Conservation (phyloP, 2,888 invertebrate species). For the Nasonovia ribisnigri region DNA sequence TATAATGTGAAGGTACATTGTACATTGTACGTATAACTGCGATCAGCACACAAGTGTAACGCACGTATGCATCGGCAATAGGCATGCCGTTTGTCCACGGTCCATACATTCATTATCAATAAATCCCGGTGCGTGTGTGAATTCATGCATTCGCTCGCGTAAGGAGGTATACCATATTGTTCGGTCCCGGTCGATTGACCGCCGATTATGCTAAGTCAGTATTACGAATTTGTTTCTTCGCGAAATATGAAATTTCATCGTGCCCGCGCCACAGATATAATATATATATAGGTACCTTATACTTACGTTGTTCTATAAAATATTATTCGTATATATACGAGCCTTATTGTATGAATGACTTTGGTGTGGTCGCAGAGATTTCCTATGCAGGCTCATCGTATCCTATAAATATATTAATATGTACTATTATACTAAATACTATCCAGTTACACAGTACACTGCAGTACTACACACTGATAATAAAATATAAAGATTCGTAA, state of each 20-base stretch:
- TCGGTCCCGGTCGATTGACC: conserved; percentile 41
- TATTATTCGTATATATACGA: background rate
- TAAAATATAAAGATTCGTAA: too few species aligned
- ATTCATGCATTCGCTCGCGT: background rate
- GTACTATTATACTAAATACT: too few species aligned
- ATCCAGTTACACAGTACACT: too few species aligned
- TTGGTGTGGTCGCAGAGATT: background rate
- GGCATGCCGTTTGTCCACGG: conserved; percentile 38
- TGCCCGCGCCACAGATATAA: background rate
- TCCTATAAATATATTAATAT: too few species aligned
- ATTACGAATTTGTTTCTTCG: conserved; percentile 49
- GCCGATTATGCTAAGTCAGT: conserved; percentile 39
- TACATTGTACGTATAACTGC: background rate
- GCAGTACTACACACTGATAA: too few species aligned
- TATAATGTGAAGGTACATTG: background rate
- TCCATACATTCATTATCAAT: conserved; percentile 22
- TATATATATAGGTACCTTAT: background rate
- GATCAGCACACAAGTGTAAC: conserved; percentile 26
- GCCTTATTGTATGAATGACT: background rate
- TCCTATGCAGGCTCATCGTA: too few species aligned
- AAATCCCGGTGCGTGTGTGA: conserved; percentile 36
- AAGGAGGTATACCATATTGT: background rate
- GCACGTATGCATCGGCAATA: conserved; percentile 50
- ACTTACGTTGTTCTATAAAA: background rate
- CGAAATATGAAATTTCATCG: background rate